Conservation (phyloP, 2,888 invertebrate species). For the Apomyelois bistriatella region DNA sequence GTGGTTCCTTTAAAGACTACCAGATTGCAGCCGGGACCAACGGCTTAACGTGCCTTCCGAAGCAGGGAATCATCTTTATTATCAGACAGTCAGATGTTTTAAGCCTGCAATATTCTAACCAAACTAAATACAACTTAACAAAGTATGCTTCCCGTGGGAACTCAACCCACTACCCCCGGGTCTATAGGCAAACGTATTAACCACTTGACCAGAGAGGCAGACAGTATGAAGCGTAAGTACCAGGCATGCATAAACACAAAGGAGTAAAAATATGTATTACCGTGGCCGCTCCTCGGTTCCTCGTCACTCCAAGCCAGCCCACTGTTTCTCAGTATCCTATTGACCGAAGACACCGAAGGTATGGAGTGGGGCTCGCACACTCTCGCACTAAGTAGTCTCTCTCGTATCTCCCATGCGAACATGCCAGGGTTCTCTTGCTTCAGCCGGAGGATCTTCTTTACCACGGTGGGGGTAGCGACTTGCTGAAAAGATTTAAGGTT, state of each 20-base stretch:
- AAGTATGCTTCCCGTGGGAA: too few species aligned
- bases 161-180: too few species aligned
- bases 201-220: too few species aligned
- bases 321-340: slow-evolving; percentile 93
- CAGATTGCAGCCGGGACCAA: too few species aligned
- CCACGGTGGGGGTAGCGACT: slow-evolving; percentile 97
- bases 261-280: slow-evolving; percentile 30
- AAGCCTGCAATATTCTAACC: too few species aligned
- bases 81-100: too few species aligned
- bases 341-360: slow-evolving; percentile 96
- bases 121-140: too few species aligned
- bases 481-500: slow-evolving; percentile 81
- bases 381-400: slow-evolving; percentile 92
- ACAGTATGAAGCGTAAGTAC: too few species aligned
- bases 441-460: slow-evolving; percentile 94
- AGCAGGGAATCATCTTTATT: too few species aligned
- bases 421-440: slow-evolving; percentile 97
- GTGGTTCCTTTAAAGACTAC: too few species aligned
- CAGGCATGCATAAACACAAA: background rate
- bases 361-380: slow-evolving; percentile 95
- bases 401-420: slow-evolving; percentile 98
- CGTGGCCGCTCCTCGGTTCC: slow-evolving; percentile 64
- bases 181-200: too few species aligned
- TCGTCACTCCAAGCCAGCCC: slow-evolving; percentile 87
- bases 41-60: too few species aligned